Conservation (phyloP, 2,888 invertebrate genomes). For the Caenorhabditis auriculariae region DNA sequence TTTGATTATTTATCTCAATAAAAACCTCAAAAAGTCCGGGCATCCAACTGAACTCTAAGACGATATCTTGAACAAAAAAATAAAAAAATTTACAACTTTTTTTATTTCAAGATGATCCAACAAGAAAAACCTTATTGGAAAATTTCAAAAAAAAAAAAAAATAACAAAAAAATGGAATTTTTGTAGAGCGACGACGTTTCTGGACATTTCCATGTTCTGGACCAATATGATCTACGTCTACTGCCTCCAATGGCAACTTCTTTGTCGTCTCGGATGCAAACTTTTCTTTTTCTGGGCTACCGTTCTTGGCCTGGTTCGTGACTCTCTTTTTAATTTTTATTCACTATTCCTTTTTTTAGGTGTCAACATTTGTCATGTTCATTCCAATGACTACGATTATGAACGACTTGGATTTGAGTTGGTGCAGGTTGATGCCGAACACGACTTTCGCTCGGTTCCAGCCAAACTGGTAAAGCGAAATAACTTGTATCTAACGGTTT, state of each 20-base stretch:
- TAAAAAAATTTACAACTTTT: too few species aligned
- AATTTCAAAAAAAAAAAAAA: too few species aligned
- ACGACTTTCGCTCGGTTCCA: constrained; percentile 38
- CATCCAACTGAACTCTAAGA: background rate
- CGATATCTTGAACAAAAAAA: background rate
- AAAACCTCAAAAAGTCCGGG: background rate
- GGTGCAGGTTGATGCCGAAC: constrained; percentile 46
- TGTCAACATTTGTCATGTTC: constrained; percentile 40
- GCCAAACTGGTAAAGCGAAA: constrained; percentile 44
- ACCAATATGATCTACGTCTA: constrained; percentile 50
- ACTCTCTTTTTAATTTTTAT: background rate
- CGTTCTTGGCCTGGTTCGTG: constrained; percentile 18
- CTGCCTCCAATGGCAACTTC: constrained; percentile 57
- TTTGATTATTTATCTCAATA: background rate
- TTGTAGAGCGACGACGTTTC: constrained; percentile 49
- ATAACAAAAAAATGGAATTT: background rate
- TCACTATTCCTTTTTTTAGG: constrained; percentile 17
- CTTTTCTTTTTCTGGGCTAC: constrained; percentile 35
- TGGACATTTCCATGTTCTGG: constrained; percentile 60
- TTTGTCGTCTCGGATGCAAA: constrained; percentile 46
- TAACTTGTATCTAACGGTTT: too few species aligned
- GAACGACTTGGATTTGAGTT: constrained; percentile 55
- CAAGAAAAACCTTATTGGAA: background rate
- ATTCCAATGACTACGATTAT: constrained; percentile 53
- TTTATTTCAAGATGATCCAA: background rate